Evolutionary conservation across 2,797 vertebrate species (phyloP), one percentile per base, ranked within the genome.

Genomic region (Pachyuromys duprasi): DNA sequence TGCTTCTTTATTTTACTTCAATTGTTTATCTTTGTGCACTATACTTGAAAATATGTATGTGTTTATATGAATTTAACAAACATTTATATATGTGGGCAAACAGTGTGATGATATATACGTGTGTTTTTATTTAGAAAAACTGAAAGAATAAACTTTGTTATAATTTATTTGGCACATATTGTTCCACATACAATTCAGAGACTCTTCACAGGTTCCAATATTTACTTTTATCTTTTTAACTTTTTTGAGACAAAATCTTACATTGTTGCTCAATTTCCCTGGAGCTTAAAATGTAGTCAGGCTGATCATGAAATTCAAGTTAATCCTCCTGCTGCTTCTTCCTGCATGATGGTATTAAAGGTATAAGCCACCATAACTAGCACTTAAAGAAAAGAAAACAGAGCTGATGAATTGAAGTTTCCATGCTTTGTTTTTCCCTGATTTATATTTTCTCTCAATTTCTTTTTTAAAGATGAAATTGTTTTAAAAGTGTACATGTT

Each of bases 381-480:
- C 13, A 80, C 75, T 94, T 80, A 28, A 80, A 86, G 31, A 86
- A 69, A 84, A 72, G 15, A 76, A n/a, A 91, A 74, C 8, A 74
- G 75, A 65, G 60, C 31, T 83, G 89, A 28, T 9, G 14, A 22
- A 22, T 69, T 49, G 22, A 94, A 62, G 28, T 36, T 57, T n/a
- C 3, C 28, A 42, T 26, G 39, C 31, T 65, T 45, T 5, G 3
- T 76, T 94, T 91, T 78, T 91, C 53, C 26, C 26, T 78, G 14
- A 11, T n/a, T 78, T 91, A 13, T 39, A 74, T 94, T 75, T 89
- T 92, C 5, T 57, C 49, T 94, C n/a, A 75, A 15, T 74, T 91
- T 83, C 36, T n/a, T 90, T 81, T 67, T 93, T 90, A 76, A 62
- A 67, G 75, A 78, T 86, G 86, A 78, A 69, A 28, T 60, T 69